Base-by-base conservation (phyloP, 2,888 invertebrate genomes). In the Leptothorax acervorum region DNA sequence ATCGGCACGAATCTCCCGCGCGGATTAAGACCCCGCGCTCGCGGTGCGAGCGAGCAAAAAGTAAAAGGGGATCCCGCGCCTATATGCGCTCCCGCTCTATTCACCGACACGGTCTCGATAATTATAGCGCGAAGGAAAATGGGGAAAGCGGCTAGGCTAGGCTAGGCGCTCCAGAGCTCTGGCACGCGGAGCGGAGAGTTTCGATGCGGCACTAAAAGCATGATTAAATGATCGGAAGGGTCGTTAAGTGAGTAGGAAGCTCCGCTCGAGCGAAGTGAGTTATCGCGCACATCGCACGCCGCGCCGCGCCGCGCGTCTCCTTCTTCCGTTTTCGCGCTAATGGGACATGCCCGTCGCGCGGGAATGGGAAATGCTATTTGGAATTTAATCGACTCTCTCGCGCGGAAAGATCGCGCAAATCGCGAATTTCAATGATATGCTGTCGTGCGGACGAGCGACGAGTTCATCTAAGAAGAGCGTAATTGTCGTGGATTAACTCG, bases 91-190 rank as follows among this genome's bases (percentile, higher is more conserved):
- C 28, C 31, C 60, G 45, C 57, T 48, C 74, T 62, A 23, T 48
- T 79, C 60, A n/a, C 79, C 74, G 75, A 81, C 74, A 45, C 73
- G 79, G 74, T 62, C 74, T 70, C 48, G 79, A 81, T 81, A 81
- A 81, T 81, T 81, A 81, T 15, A 48, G 35, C 57, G 73, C 28
- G 48, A 28, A 51, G 75, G 74, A 81, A 81, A 81, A 81, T 74
- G 48, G 79, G 74, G 79, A 81, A 81, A 81, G 79, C 79, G 48
- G 23, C 23, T 23, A 23, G 23, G 23, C 23, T 23, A 23, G 23
- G 23, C 23, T 23, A 23, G 23, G 0, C 79, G 60, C 79, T 55
- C 31, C 45, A 35, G 35, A 57, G 76, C 28, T 42, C 53, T 39
- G 11, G 23, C 31, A n/a, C 31, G 45, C 45, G 48, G 65, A 53